Percentiles rank a stretch among this genome's conserved stretches.
These are phyloP conservation scores for Sarcophaga rosellei DNA, from an alignment of 2,888 invertebrate species.

Conservation along the genomic window DNA sequence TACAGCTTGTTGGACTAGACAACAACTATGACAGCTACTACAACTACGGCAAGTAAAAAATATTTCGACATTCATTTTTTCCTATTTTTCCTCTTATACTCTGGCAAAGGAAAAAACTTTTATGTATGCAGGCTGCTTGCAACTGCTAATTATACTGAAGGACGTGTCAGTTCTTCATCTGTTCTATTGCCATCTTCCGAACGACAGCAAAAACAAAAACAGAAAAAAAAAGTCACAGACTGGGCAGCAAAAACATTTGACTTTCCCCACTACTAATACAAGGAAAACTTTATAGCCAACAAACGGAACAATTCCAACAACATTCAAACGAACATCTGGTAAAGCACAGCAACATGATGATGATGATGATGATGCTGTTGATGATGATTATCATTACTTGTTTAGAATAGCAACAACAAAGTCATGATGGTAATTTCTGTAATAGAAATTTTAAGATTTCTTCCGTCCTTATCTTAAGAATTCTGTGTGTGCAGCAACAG, in stretches of 20 bases:
- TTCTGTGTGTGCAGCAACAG: background rate
- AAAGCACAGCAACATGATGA: conserved; percentile 24
- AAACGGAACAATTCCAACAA: conserved; percentile 27
- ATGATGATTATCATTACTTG: background rate
- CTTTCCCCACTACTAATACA: conserved; percentile 6
- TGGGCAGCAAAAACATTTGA: conserved; percentile 56
- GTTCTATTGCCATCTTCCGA: background rate
- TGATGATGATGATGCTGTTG: background rate
- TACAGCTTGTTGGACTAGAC: conserved; percentile 53
- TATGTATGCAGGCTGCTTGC: conserved; percentile 53
- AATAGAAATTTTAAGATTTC: conserved; percentile 43
- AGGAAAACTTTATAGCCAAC: conserved; percentile 54
- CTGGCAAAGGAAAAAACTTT: conserved; percentile 41
- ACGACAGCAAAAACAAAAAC: background rate
- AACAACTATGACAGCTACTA: conserved; percentile 27
- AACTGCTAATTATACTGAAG: conserved; percentile 66
- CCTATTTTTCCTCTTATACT: background rate
- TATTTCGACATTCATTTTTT: conserved; percentile 1
- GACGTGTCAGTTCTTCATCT: conserved; percentile 52
- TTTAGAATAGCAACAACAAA: conserved; percentile 18
- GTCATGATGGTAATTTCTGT: conserved; percentile 40
- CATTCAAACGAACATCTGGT: conserved; percentile 25
- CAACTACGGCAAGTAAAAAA: conserved; percentile 6
- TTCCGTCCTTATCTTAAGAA: conserved; percentile 13
- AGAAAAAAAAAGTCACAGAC: conserved; percentile 39